Evolutionary conservation across 2,113 vertebrate species (phyloP).

Genomic region (Callipepla squamata): DNA sequence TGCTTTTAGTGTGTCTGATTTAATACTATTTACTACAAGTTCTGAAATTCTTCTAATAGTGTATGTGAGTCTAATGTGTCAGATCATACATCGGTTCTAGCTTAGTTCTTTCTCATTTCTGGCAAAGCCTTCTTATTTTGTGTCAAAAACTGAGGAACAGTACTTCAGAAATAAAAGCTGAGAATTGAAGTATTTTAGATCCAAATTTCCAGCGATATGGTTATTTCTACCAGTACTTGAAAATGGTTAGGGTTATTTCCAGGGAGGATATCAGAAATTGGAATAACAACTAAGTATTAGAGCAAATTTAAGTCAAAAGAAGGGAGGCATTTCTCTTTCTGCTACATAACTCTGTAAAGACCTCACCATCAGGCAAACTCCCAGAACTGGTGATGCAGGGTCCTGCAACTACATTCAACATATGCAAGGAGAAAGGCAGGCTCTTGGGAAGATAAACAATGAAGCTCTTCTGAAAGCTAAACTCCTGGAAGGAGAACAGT

Average conservation of each 20-base stretch:
- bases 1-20: slow-evolving; percentile 16
- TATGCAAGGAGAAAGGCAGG: not conserved
- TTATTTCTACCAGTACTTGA: not conserved
- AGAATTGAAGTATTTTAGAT: not conserved
- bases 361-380: not conserved
- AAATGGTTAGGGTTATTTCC: not conserved
- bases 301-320: not conserved
- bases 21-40: not conserved
- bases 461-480: not conserved
- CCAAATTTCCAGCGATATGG: not conserved
- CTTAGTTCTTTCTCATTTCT: not conserved
- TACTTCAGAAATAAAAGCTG: not conserved
- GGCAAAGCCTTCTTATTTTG: not conserved
- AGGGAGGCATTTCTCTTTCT: not conserved
- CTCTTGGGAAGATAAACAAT: slow-evolving; percentile 25
- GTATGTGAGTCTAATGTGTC: not conserved
- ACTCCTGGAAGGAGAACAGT: not conserved
- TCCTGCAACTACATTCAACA: slow-evolving; percentile 37
- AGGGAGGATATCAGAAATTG: not conserved
- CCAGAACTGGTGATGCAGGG: not conserved
- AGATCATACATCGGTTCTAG: not conserved
- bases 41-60: not conserved
- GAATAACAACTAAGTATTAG: not conserved
- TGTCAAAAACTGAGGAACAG: not conserved
- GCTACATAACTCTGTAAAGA: slow-evolving; percentile 1